Base-by-base conservation (phyloP, 2,888 invertebrate genomes). In the Ecdyonurus torrentis region DNA sequence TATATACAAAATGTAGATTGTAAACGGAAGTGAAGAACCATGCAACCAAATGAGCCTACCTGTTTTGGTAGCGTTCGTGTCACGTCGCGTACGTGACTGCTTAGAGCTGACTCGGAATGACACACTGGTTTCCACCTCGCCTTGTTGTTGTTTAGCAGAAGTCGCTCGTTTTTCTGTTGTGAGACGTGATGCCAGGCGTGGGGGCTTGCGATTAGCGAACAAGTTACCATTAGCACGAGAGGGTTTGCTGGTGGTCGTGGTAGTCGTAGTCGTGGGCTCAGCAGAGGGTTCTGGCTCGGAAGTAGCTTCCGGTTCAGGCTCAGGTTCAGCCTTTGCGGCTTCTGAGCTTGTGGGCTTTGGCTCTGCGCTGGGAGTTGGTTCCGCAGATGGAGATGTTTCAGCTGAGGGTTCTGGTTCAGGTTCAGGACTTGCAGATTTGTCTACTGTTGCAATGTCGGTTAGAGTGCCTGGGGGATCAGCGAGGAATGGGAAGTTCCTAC, bases 81-180 rank as follows among this genome's bases (percentile, higher is more conserved):
- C 37, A 15, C 37, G 37, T 10, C 5, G 5, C 37, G 37, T 55
- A n/a, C 55, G n/a, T 10, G 7, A 10, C 53, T 79, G 78, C 66
- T 78, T 80, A 20, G 79, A 80, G 70, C 88, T 89, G 66, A 89
- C 87, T 72, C 85, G 82, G 72, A 85, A 89, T 0, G 89, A 87
- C 2, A 89, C 84, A 70, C 89, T 89, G 0, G 89, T 89, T 69
- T 87, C 86, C 15, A 89, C 87, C 85, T 83, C 24, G 87, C 85
- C 53, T n/a, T 62, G 55, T 5, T 5, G 15, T 15, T 37, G 37
- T 15, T 37, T 5, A 37, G 37, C 7, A 37, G 37, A 15, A 37
- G 37, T 37, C 37, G 37, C 37, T 5, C 37, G 37, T 15, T 37
- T 37, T 15, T 37, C 37, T 15, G 37, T 37, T 5, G 37, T 37